Conservation (phyloP, 2,113 vertebrate species). For the Psephotus haematonotus region DNA sequence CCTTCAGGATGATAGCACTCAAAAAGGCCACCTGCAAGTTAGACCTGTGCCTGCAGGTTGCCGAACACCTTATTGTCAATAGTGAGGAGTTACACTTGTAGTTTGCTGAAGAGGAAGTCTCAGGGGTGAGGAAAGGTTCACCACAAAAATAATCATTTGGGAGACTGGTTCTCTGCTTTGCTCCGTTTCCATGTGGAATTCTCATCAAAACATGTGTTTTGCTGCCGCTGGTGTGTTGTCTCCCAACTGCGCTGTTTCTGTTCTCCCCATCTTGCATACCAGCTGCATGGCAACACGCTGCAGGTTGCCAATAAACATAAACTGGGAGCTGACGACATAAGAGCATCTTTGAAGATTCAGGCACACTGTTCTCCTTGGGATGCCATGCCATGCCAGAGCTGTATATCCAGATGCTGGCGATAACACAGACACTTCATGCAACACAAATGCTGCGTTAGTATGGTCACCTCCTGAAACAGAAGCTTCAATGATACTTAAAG, state of each 20-base stretch:
- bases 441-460: background rate
- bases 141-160: background rate
- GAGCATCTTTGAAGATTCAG: background rate
- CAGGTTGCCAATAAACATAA: constrained; percentile 33
- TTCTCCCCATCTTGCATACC: constrained; percentile 16
- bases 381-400: background rate
- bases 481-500: background rate
- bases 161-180: background rate
- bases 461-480: background rate
- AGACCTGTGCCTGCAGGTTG: background rate
- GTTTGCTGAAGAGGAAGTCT: background rate
- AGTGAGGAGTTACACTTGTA: background rate
- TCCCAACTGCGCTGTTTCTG: background rate
- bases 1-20: background rate
- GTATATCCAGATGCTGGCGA: background rate
- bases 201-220: background rate
- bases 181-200: background rate
- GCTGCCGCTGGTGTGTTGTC: background rate
- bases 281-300: constrained; percentile 11
- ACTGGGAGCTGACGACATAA: constrained; percentile 25
- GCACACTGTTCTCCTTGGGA: background rate
- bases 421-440: background rate
- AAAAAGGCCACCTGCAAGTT: background rate
- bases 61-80: background rate
- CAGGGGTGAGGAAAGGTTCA: background rate